These are phyloP conservation scores for Dasyprocta punctata DNA, from an alignment of 2,113 vertebrate species.

Conservation along the genomic window DNA sequence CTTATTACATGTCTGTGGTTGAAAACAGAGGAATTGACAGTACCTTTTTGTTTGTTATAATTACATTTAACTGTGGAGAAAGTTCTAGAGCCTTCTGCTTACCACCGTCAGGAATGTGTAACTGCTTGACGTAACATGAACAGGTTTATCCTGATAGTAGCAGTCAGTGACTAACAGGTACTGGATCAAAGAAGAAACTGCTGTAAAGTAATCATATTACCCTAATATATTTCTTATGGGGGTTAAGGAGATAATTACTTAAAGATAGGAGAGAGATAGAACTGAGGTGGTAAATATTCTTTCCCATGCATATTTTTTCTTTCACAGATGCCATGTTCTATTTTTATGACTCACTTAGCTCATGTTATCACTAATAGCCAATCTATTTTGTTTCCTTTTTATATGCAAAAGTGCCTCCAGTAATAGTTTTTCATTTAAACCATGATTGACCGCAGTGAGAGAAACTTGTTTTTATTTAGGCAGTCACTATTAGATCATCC, in stretches of 20 bases:
- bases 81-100: background rate
- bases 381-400: slow-evolving; percentile 23
- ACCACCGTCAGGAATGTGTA: background rate
- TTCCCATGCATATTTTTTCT: background rate
- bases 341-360: background rate
- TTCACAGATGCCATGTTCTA: background rate
- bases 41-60: background rate
- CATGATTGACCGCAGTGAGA: slow-evolving; percentile 39
- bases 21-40: background rate
- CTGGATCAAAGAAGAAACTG: background rate
- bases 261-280: background rate
- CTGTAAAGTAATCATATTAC: background rate
- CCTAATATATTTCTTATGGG: background rate
- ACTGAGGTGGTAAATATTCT: background rate
- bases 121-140: background rate
- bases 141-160: background rate
- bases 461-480: slow-evolving; percentile 54
- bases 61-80: background rate
- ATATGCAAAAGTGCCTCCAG: background rate
- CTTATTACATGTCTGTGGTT: background rate
- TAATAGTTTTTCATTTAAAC: slow-evolving; percentile 56
- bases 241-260: background rate
- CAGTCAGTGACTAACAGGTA: background rate
- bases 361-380: background rate
- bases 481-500: background rate